phyloP scores from a whole-genome alignment of 2,797 vertebrate species.

The Smutsia temminckii region DNA sequence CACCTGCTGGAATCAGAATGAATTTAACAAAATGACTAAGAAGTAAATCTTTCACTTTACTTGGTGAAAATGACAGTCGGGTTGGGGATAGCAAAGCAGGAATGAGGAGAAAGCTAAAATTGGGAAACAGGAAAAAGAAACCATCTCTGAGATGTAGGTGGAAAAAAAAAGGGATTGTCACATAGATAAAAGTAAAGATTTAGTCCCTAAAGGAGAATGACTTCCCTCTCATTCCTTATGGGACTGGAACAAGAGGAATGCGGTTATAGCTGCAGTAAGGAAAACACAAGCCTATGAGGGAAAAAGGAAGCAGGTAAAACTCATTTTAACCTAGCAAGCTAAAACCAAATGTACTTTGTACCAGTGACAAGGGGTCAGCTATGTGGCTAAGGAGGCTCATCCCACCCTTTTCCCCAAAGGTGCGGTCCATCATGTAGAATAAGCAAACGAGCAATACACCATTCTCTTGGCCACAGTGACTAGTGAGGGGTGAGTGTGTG shows the following conservation, averaged over 20 bases:
- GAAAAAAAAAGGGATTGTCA: neutral
- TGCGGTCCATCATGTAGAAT: neutral
- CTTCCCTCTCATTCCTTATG: slow-evolving; percentile 8
- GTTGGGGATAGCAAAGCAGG: neutral
- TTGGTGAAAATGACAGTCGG: neutral
- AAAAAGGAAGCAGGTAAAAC: neutral
- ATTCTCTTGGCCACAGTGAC: neutral
- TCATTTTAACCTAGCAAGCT: neutral
- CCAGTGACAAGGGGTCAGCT: neutral
- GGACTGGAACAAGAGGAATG: neutral
- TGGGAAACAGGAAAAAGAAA: slow-evolving; percentile 6
- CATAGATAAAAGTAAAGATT: neutral
- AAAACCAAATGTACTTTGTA: neutral
- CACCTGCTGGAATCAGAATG: slow-evolving; percentile 63
- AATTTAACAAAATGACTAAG: slow-evolving; percentile 42
- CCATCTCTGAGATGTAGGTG: neutral
- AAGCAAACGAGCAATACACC: neutral
- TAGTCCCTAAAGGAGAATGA: neutral
- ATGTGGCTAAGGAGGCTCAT: neutral
- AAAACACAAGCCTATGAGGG: neutral
- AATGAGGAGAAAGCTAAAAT: neutral
- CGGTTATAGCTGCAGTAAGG: neutral
- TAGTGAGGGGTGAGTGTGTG: neutral
- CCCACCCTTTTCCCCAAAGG: neutral
- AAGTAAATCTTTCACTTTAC: neutral